These are phyloP conservation scores for Aurelia sp. DNA, from an alignment of 30 jellyfish, hydroid and myxozoan genomes.

Conservation along the genomic window DNA sequence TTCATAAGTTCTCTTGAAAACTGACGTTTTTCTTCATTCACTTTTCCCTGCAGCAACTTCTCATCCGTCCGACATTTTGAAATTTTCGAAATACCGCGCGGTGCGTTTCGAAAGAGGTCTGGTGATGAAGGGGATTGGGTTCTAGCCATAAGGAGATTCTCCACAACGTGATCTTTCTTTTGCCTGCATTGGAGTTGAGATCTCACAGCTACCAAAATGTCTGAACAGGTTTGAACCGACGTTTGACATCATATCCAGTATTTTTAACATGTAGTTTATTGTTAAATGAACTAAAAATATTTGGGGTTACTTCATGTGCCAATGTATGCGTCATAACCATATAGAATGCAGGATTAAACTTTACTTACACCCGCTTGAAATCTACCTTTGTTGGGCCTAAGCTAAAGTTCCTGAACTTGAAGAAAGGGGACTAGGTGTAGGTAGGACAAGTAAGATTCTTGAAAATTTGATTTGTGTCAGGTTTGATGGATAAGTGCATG, in stretches of 20 bases:
- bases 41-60: conserved; percentile 4
- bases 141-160: conserved; percentile 45
- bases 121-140: conserved; percentile 61
- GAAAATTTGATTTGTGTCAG: too few relatives aligned
- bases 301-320: not conserved
- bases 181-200: conserved; percentile 14
- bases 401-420: too few relatives aligned
- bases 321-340: too few relatives aligned
- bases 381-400: too few relatives aligned
- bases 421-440: too few relatives aligned
- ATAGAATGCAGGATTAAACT: not conserved
- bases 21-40: not conserved
- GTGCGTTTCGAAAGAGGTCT: conserved; percentile 17
- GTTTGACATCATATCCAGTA: not conserved
- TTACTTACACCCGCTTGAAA: not conserved
- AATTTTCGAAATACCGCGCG: conserved; percentile 55
- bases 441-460: too few relatives aligned
- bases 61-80: conserved; percentile 15
- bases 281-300: not conserved
- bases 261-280: not conserved
- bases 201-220: conserved; percentile 47
- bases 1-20: not conserved
- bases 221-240: conserved; percentile 59
- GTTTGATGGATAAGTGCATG: too few relatives aligned
- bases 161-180: conserved; percentile 73